Conservation (phyloP, 2,797 vertebrate species). For the Sebastes alutus region DNA sequence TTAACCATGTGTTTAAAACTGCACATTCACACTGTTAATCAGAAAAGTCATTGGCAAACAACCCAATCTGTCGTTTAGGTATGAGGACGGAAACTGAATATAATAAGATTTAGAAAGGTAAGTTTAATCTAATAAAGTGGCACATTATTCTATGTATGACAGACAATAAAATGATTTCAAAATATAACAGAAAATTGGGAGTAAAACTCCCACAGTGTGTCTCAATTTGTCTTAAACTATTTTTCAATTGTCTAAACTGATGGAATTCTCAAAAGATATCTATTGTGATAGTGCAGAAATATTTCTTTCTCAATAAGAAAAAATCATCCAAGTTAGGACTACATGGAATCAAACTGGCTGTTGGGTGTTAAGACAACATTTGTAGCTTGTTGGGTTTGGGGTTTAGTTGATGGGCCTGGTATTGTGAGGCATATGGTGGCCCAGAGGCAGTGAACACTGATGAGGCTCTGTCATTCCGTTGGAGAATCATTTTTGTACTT, state of each 20-base stretch:
- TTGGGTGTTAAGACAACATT: background rate
- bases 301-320: background rate
- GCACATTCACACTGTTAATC: background rate
- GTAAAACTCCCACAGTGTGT: background rate
- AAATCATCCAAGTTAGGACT: background rate
- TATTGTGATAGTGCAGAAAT: background rate
- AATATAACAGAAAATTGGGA: background rate
- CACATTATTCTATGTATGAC: background rate
- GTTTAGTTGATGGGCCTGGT: background rate
- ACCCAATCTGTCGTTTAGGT: background rate
- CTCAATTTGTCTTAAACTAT: background rate
- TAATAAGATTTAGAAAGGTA: background rate
- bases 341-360: background rate
- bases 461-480: background rate
- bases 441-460: constrained; percentile 21
- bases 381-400: background rate
- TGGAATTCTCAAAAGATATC: background rate
- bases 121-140: background rate
- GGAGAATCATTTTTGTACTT: constrained; percentile 37
- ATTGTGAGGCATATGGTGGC: background rate
- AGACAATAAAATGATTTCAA: background rate
- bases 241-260: background rate
- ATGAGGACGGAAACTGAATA: background rate
- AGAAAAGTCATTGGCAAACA: background rate
- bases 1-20: background rate